Evolutionary conservation across 2,888 invertebrate genomes (phyloP).

Genomic region (Drosophila falleni): DNA sequence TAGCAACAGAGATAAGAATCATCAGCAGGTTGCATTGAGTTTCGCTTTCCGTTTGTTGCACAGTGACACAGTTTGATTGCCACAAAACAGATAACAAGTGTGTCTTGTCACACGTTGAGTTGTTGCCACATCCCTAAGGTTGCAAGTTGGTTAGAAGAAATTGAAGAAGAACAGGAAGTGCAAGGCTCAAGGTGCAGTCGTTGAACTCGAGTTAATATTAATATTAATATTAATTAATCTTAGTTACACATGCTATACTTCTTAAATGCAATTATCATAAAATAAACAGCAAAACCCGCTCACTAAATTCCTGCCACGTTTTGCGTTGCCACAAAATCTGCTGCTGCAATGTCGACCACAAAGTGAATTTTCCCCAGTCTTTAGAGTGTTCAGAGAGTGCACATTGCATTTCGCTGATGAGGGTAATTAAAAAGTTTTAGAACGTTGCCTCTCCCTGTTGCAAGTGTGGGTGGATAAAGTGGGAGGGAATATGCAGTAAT

Average conservation of each 20-base stretch:
- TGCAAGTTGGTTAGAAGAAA: conserved; percentile 9
- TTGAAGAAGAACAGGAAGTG: conserved; percentile 71
- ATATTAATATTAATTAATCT: conserved; percentile 65
- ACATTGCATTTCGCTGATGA: conserved; percentile 74
- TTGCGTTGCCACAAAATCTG: conserved; percentile 27
- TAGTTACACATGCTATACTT: conserved; percentile 16
- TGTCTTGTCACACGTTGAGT: conserved; percentile 19
- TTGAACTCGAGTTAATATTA: conserved; percentile 57
- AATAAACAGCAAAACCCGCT: conserved; percentile 43
- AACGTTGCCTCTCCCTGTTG: conserved; percentile 5
- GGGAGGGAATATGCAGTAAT: conserved; percentile 23
- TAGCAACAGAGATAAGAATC: conserved; percentile 50
- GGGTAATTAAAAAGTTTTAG: conserved; percentile 80
- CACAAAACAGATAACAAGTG: conserved; percentile 47
- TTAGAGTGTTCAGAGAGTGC: conserved; percentile 29
- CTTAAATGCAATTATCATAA: conserved; percentile 63
- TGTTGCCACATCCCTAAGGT: conserved; percentile 58
- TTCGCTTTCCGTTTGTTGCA: conserved; percentile 74
- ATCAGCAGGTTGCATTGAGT: conserved; percentile 62
- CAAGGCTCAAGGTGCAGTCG: conserved; percentile 76
- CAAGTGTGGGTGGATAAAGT: conserved; percentile 11
- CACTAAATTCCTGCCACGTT: conserved; percentile 28
- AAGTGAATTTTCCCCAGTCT: conserved; percentile 14
- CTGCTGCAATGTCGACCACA: conserved; percentile 36
- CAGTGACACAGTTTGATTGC: conserved; percentile 75